Conservation (phyloP, 2,888 invertebrate species). For the Corythucha ciliata region DNA sequence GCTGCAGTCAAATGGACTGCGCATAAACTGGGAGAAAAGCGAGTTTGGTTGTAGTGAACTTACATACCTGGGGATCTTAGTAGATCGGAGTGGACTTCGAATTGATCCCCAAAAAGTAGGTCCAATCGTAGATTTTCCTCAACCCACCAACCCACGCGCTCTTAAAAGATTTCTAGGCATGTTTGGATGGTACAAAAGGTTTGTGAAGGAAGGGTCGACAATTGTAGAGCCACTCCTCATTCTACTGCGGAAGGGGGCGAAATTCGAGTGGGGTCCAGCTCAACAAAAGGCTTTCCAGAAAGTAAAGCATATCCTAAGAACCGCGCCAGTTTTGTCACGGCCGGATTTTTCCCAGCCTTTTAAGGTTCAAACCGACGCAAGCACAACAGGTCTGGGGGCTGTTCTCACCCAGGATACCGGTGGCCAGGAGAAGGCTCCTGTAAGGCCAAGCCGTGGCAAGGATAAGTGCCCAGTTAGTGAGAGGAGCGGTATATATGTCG, state of each 20-base stretch:
- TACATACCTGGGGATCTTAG: conserved; percentile 18
- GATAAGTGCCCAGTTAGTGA: too few species aligned
- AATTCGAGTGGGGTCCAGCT: conserved; percentile 21
- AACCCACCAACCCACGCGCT: conserved; percentile 9
- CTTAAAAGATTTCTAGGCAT: conserved; percentile 22
- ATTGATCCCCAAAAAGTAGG: conserved; percentile 15
- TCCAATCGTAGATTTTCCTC: conserved; percentile 9
- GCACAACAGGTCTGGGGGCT: conserved; percentile 8
- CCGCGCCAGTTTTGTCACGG: conserved; percentile 19
- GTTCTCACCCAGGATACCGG: conserved; percentile 11
- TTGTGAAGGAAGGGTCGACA: conserved; percentile 32
- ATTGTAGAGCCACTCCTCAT: conserved; percentile 31
- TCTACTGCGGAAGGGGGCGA: conserved; percentile 26
- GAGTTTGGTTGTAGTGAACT: conserved; percentile 19
- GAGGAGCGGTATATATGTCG: too few species aligned
- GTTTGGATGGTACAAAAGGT: conserved; percentile 31
- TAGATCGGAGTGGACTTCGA: conserved; percentile 14
- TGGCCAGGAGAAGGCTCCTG: conserved; percentile 8
- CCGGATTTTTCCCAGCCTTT: conserved; percentile 22
- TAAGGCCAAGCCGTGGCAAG: conserved; percentile 11
- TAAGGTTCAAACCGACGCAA: conserved; percentile 22
- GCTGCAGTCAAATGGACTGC: conserved; percentile 12
- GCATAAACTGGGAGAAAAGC: conserved; percentile 18
- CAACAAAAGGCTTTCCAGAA: conserved; percentile 24
- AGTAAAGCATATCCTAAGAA: conserved; percentile 21